These are phyloP conservation scores for Phortica okadai DNA, from an alignment of 2,888 invertebrate genomes.

Conservation along the genomic window DNA sequence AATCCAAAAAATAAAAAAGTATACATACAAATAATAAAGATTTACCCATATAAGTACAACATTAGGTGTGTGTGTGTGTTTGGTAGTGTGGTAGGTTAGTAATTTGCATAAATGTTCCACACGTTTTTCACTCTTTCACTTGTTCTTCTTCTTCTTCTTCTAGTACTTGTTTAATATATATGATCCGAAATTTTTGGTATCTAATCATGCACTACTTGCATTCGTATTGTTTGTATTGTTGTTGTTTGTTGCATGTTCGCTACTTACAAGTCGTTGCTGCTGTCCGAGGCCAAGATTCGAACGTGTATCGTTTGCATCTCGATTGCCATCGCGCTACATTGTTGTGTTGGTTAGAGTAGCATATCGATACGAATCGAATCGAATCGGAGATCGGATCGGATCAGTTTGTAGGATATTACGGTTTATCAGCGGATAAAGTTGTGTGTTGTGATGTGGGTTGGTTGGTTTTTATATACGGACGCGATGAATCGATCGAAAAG, in stretches of 20 bases:
- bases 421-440: constrained; percentile 28
- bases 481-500: constrained; percentile 68
- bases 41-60: no score
- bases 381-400: background rate
- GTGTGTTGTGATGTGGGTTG: constrained; percentile 49
- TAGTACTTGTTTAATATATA: background rate
- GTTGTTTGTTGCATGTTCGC: constrained; percentile 37
- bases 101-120: no score
- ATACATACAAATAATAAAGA: no score
- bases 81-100: no score
- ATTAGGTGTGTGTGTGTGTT: no score
- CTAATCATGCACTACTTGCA: constrained; percentile 60
- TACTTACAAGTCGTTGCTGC: constrained; percentile 70
- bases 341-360: background rate
- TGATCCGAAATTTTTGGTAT: constrained; percentile 19
- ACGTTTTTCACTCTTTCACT: no score
- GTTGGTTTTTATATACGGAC: constrained; percentile 55
- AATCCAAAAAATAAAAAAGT: no score
- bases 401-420: background rate
- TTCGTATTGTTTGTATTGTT: constrained; percentile 48
- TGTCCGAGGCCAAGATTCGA: constrained; percentile 69
- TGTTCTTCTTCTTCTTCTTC: no score
- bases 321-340: constrained; percentile 68
- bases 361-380: background rate
- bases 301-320: constrained; percentile 71